Conservation (phyloP, 2,113 vertebrate genomes). For the Cichladusa arquata region DNA sequence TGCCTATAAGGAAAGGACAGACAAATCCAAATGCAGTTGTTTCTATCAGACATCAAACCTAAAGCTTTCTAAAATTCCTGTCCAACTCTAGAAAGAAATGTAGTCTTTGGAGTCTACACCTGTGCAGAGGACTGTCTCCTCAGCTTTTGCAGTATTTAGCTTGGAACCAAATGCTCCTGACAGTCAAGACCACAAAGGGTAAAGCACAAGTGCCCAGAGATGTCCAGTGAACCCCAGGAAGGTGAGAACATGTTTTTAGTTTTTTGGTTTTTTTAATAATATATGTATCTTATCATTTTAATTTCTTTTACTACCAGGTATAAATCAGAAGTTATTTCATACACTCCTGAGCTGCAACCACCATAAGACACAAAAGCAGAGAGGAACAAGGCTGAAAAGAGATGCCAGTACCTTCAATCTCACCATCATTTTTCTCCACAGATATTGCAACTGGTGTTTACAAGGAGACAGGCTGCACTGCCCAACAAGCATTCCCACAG, state of each 20-base stretch:
- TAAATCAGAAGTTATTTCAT: not conserved
- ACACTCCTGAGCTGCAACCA: not conserved
- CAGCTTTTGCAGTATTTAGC: not conserved
- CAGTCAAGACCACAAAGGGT: not conserved
- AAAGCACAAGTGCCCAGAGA: not conserved
- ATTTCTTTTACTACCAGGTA: not conserved
- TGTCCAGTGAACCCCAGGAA: not conserved
- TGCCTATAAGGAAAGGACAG: not conserved
- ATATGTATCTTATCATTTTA: not conserved
- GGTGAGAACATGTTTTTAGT: not conserved
- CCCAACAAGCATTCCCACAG: not conserved
- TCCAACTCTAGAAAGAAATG: not conserved
- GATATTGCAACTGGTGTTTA: not conserved
- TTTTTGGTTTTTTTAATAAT: not conserved
- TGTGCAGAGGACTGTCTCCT: not conserved
- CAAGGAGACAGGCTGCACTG: not conserved
- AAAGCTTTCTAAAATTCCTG: not conserved
- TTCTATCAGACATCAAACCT: not conserved
- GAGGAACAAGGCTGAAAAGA: not conserved
- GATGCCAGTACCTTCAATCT: not conserved
- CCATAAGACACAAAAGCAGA: not conserved
- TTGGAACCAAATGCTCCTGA: not conserved
- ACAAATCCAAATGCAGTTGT: not conserved
- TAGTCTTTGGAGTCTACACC: not conserved
- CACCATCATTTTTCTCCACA: not conserved